These are phyloP conservation scores for Antennarius maculatus DNA, from an alignment of 2,797 vertebrate genomes.

Conservation along the genomic window DNA sequence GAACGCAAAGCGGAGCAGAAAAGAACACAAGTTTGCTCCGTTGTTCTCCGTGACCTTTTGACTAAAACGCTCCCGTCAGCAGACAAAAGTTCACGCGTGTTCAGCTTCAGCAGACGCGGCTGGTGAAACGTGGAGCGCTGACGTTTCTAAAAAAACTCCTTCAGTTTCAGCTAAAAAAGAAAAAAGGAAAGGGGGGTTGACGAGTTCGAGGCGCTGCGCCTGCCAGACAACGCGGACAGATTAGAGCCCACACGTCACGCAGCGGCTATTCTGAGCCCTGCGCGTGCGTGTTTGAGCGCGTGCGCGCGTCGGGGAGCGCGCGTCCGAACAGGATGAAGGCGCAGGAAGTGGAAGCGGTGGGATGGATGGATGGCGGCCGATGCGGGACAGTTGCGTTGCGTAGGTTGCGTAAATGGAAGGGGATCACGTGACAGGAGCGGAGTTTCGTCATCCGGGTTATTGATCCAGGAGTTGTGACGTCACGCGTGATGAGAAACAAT, in stretches of 20 bases:
- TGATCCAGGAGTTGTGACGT: conserved; percentile 1
- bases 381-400: conserved; percentile 12
- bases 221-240: conserved; percentile 31
- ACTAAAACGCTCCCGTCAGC: background rate
- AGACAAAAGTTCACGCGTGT: background rate
- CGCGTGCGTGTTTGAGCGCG: background rate
- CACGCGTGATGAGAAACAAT: too few species aligned
- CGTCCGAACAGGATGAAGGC: conserved; percentile 22
- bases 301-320: conserved; percentile 30
- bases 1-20: too few species aligned
- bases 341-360: conserved; percentile 11
- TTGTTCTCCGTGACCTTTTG: background rate
- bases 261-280: conserved; percentile 20
- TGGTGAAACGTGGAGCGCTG: background rate
- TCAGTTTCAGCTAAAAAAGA: background rate
- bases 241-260: conserved; percentile 3
- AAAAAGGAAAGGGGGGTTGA: background rate
- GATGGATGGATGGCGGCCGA: conserved; percentile 11
- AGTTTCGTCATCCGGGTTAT: conserved; percentile 29
- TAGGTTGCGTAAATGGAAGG: conserved; percentile 19
- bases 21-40: too few species aligned
- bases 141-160: background rate
- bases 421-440: conserved; percentile 57
- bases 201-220: conserved; percentile 29
- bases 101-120: background rate